Conservation (phyloP, 2,797 vertebrate genomes). For the Myripristis murdjan region DNA sequence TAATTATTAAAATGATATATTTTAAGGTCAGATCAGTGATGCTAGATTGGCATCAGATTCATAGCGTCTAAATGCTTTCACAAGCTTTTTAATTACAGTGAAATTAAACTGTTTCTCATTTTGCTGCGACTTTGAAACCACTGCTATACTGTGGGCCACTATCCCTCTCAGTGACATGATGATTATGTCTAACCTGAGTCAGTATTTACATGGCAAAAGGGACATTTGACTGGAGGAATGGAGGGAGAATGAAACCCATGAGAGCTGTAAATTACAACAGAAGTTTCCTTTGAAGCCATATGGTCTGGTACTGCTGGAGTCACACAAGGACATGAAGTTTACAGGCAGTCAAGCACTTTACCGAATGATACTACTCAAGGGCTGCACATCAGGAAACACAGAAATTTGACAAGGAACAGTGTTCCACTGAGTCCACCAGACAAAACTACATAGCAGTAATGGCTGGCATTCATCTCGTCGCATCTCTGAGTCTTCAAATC, state of each 20-base stretch:
- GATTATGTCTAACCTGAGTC: conserved; percentile 71
- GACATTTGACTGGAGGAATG: conserved; percentile 42
- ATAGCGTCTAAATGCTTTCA: no score
- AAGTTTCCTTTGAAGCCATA: conserved; percentile 38
- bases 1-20: no score
- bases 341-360: conserved; percentile 4
- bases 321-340: conserved; percentile 46
- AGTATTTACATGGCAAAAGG: conserved; percentile 71
- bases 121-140: no score
- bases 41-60: no score
- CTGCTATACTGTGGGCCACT: no score
- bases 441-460: conserved; percentile 29
- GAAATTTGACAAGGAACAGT: conserved; percentile 26
- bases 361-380: conserved; percentile 32
- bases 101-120: no score
- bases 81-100: no score
- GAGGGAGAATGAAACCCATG: conserved; percentile 43
- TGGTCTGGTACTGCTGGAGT: conserved; percentile 30
- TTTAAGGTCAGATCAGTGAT: no score
- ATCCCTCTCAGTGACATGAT: conserved; percentile 53
- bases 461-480: conserved; percentile 33
- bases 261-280: conserved; percentile 67
- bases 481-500: conserved; percentile 33
- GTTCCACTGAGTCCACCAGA: conserved; percentile 20
- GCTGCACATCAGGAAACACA: conserved; percentile 33